Base-by-base conservation (phyloP, 2,888 invertebrate genomes). In the Allygus modestus region DNA sequence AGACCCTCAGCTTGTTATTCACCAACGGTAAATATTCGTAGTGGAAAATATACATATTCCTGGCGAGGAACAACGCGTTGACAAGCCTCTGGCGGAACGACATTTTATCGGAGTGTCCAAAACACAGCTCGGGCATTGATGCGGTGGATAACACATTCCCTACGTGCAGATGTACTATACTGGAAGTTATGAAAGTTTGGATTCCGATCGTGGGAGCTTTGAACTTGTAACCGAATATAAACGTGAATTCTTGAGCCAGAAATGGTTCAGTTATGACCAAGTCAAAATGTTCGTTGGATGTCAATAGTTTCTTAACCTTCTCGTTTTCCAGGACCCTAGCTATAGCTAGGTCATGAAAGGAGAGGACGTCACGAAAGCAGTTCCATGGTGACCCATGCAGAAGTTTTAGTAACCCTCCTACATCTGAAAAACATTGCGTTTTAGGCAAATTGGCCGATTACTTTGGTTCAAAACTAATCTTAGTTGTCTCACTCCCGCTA, bases 211-310 rank as follows among this genome's bases (percentile, higher is more conserved):
- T 84, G 17, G 84, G 81, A n/a, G 85, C 85, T 11, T 84, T 69
- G 82, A 85, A 87, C 84, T 86, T 87, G 81, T 87, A 87, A 0
- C 84, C 69, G 26, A 87, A 71, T 9, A 85, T 79, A 0, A 85
- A 75, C 23, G 69, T 71, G 28, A 84, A 81, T 43, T 87, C 86
- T 31, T 87, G 86, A 0, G 46, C 23, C 1, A 85, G 81, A 26
- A 41, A 51, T 12, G 86, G 79, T 37, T 86, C 85, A 17, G 69
- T 65, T 9, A 86, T 61, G 11, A 86, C 82, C 0, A 82, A 75
- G 46, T 86, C 86, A 54, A 86, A 86, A 20, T 84, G 73, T 46
- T 84, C 81, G 28, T 84, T 31, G 11, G 86, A 86, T 12, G 85
- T 69, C 1, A 69, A 17, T 4, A 69, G 69, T 28, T 69, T 69